phyloP scores from a whole-genome alignment of 2,888 invertebrate species.

The Lasius fuliginosus region DNA sequence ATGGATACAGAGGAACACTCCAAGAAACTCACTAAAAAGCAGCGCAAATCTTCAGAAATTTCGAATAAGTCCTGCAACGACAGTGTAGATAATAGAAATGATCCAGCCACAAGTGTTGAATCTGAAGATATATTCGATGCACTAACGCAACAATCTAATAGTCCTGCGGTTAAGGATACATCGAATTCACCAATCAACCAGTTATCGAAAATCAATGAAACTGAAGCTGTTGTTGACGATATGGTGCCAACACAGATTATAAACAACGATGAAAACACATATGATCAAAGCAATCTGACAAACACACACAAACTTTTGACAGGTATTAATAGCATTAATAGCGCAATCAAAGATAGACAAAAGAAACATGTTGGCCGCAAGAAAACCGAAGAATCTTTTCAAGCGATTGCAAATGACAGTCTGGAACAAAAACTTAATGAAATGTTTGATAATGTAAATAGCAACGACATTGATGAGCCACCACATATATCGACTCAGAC shows the following conservation, averaged over 20 bases:
- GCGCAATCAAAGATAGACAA: constrained; percentile 8
- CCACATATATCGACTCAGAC: constrained; percentile 78
- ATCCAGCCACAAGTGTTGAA: constrained; percentile 47
- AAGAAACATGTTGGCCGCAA: neutral
- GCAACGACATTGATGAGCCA: constrained; percentile 63
- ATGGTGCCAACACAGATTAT: neutral
- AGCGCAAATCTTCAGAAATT: neutral
- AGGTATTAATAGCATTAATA: constrained; percentile 52
- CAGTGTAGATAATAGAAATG: constrained; percentile 26
- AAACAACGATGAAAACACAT: neutral
- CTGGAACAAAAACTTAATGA: constrained; percentile 75
- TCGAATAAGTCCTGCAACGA: neutral
- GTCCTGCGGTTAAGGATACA: neutral
- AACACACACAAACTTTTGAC: too few relatives aligned
- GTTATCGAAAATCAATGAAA: neutral
- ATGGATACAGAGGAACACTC: constrained; percentile 62
- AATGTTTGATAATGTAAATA: constrained; percentile 76
- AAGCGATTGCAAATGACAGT: constrained; percentile 65
- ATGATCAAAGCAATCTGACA: neutral
- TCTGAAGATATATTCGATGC: constrained; percentile 65
- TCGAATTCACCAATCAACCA: neutral
- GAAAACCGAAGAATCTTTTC: neutral
- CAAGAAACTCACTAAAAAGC: constrained; percentile 34
- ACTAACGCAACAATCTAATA: constrained; percentile 54
- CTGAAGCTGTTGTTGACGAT: neutral